Base-by-base conservation (phyloP, 2,888 invertebrate genomes). In the Microplitis manilae region DNA sequence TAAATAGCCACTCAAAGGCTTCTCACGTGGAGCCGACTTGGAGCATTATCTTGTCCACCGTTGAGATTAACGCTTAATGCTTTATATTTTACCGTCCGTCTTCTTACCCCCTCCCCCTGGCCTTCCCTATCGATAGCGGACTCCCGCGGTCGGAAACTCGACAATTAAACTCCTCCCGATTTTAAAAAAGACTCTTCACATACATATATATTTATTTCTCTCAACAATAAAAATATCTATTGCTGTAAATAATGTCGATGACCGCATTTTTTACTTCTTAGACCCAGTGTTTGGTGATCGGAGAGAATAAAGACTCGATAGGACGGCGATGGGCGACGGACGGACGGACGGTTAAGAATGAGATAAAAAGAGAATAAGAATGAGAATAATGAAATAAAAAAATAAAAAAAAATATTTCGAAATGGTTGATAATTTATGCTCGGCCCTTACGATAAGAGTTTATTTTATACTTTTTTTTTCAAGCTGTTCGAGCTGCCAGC, bases 1-100 rank as follows among this genome's bases (percentile, higher is more conserved):
- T 90, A 90, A 89, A 90, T 89, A 88, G 88, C 88, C 87, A 86
- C 88, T 88, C 87, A 85, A 85, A 86, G 88, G 87, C 87, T 89
- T 89, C 88, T 88, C 87, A 89, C 87, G 81, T 80, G 80, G 87
- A 85, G 88, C 88, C 88, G 88, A 87, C 88, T 86, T 85, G 79
- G 85, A 83, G 88, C 87, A 89, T 89, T 89, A 90, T 90, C 89
- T 88, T 88, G 89, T 88, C 87, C 89, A 87, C 87, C 86, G 85
- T 84, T 73, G 87, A 88, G 89, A 89, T 89, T 87, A 89, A 89
- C 88, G 89, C 88, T 88, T 89, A 88, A 88, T 88, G 87, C 86
- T 88, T 89, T 86, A 88, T 88, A 88, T 86, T 89, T 89, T 87
- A 88, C 86, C 84, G 81, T 83, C 84, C 85, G 76, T 77, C 74